Percentiles rank a stretch among this genome's conserved stretches.
These are phyloP conservation scores for Nasonia giraulti DNA, from an alignment of 1,140 invertebrate species.

Conservation along the genomic window DNA sequence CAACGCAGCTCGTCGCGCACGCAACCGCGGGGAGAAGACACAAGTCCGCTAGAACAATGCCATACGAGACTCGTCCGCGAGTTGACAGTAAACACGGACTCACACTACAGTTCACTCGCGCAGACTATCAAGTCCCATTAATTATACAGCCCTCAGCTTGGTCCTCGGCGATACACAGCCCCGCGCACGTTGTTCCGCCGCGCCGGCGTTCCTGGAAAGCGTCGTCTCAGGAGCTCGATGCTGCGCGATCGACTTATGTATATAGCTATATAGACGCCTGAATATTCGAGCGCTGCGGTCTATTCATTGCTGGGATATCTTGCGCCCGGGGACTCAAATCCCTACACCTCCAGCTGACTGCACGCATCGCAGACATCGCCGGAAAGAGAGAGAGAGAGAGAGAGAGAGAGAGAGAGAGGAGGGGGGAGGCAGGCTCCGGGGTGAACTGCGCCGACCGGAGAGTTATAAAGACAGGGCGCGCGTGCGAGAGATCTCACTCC, in stretches of 20 bases:
- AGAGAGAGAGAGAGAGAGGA: background rate
- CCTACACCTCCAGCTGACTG: background rate
- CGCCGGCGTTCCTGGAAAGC: background rate
- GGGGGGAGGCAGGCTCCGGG: too few species aligned
- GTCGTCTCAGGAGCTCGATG: background rate
- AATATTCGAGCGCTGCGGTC: constrained; percentile 13
- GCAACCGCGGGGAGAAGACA: too few species aligned
- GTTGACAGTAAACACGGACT: background rate
- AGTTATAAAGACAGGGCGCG: constrained; percentile 14
- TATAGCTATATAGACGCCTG: background rate
- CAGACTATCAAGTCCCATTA: constrained; percentile 24
- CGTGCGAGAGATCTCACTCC: constrained; percentile 25
- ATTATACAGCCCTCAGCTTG: background rate
- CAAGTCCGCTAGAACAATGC: too few species aligned
- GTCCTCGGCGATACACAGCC: too few species aligned
- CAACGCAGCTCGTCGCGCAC: too few species aligned
- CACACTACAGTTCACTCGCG: too few species aligned
- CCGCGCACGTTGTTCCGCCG: too few species aligned
- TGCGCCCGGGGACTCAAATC: background rate
- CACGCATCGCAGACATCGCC: background rate
- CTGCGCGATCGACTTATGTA: too few species aligned
- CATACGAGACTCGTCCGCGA: background rate
- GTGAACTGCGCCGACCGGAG: background rate
- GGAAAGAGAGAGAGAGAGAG: background rate
- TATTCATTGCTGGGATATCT: background rate